Evolutionary conservation across 2,113 vertebrate species (phyloP).

Genomic region (Accipiter cooperii): DNA sequence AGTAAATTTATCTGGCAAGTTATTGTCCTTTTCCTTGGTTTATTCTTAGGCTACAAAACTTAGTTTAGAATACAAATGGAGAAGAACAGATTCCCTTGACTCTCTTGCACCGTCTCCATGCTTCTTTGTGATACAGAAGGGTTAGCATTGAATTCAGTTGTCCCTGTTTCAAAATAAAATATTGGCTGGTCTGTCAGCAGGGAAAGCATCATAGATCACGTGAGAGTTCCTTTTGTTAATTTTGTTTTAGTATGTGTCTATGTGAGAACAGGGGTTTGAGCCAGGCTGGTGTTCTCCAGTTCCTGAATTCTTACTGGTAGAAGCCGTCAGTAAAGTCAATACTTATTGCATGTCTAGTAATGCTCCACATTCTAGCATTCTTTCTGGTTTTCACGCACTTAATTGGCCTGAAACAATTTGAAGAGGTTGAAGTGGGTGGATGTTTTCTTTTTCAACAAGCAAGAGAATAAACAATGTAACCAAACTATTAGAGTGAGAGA

Average conservation of each 20-base stretch:
- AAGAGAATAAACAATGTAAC: background rate
- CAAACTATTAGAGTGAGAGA: background rate
- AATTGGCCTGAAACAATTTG: background rate
- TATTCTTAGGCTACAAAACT: slow-evolving; percentile 25
- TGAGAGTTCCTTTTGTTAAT: background rate
- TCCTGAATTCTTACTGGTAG: background rate
- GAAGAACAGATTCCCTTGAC: background rate
- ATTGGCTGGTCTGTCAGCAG: background rate
- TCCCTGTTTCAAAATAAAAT: background rate
- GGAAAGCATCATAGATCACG: background rate
- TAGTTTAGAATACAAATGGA: background rate
- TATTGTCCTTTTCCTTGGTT: background rate
- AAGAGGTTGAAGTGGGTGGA: background rate
- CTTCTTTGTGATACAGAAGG: background rate
- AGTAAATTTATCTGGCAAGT: background rate
- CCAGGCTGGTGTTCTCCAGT: background rate
- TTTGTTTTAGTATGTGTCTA: background rate
- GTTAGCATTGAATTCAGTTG: background rate
- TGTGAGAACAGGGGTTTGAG: background rate
- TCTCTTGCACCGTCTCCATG: background rate
- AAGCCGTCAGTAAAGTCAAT: background rate
- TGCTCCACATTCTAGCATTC: background rate
- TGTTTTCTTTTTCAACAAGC: background rate
- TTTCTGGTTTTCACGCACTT: background rate
- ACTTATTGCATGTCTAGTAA: background rate